These are phyloP conservation scores for Amphipyra berbera DNA, from an alignment of 2,888 invertebrate species.

Conservation along the genomic window DNA sequence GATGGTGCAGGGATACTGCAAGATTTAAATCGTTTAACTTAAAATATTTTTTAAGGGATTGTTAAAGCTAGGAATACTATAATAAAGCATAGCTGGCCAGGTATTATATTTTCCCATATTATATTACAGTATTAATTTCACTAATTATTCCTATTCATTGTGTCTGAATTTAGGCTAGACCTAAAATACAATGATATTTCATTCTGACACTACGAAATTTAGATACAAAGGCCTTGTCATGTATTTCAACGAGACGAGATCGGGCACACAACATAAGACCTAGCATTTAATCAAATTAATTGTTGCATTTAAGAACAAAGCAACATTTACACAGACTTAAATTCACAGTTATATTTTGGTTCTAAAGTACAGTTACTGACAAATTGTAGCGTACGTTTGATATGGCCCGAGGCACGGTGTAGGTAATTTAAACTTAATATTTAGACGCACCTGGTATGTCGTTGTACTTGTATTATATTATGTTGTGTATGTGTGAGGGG, in stretches of 20 bases:
- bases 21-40: no score
- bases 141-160: no score
- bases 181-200: no score
- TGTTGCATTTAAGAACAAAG: constrained; percentile 31
- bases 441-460: constrained; percentile 21
- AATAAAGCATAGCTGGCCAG: no score
- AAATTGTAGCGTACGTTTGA: constrained; percentile 4
- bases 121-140: no score
- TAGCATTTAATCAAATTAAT: constrained; percentile 41
- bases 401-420: background rate
- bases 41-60: no score
- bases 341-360: constrained; percentile 18
- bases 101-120: no score
- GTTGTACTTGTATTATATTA: constrained; percentile 2
- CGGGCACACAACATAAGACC: constrained; percentile 2
- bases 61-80: no score
- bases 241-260: constrained; percentile 1
- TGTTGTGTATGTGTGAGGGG: no score
- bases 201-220: background rate
- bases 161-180: no score
- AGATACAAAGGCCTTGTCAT: constrained; percentile 14
- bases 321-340: constrained; percentile 34
- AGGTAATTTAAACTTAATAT: constrained; percentile 24
- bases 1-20: no score
- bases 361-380: background rate